Evolutionary conservation across 35 echinoderm and acorn worm genomes (phyloP).

Genomic region (Apostichopus japonicus): DNA sequence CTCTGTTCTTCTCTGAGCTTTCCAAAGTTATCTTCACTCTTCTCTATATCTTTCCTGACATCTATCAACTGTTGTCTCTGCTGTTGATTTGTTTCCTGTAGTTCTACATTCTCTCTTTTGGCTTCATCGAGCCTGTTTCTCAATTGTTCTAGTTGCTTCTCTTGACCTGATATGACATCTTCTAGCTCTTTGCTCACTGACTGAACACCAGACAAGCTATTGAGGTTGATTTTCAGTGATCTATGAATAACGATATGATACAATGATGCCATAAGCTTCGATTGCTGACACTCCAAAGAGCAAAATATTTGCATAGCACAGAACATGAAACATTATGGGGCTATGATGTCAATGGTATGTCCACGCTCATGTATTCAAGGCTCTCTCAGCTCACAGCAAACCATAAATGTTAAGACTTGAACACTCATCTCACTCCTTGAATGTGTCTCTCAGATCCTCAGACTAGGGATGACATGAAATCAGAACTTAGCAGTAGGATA

Average conservation of each 20-base stretch:
- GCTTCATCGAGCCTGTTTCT: constrained; percentile 22
- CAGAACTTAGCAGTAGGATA: too few relatives aligned
- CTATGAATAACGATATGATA: neutral
- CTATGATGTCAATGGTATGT: too few relatives aligned
- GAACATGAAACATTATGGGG: too few relatives aligned
- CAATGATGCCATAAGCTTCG: neutral
- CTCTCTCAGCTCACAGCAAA: too few relatives aligned
- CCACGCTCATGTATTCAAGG: too few relatives aligned
- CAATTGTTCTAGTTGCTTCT: constrained; percentile 1
- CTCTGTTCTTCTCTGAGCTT: constrained; percentile 7
- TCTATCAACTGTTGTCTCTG: constrained; percentile 63
- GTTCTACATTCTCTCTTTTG: constrained; percentile 71
- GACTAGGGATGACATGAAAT: too few relatives aligned
- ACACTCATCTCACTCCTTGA: too few relatives aligned
- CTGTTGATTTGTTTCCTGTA: constrained; percentile 62
- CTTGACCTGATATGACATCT: constrained; percentile 17
- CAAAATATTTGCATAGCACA: neutral
- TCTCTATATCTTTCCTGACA: constrained; percentile 24
- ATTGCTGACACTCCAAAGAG: neutral
- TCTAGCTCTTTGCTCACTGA: neutral
- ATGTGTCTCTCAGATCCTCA: too few relatives aligned
- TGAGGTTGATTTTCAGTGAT: neutral
- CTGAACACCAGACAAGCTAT: constrained; percentile 15
- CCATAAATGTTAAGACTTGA: too few relatives aligned
- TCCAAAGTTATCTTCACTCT: neutral